A percentile compares a stretch with the other conserved stretches of the same genome.
These are phyloP conservation scores for Chondrosia reniformis DNA, from an alignment of 37 sponge, comb jelly and placozoan species.

Conservation along the genomic window DNA sequence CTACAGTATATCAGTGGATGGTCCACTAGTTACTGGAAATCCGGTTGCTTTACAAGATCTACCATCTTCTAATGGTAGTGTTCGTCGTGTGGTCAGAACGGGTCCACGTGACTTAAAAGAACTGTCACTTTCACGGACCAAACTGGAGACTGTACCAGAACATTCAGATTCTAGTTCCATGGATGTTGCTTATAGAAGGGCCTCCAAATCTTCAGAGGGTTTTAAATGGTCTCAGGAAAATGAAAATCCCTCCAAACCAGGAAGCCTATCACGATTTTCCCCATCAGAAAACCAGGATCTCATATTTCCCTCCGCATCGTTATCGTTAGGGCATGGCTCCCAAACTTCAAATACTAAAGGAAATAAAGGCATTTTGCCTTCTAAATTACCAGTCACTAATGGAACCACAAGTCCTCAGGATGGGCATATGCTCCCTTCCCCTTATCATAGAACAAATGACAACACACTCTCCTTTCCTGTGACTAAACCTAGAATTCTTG, in stretches of 20 bases:
- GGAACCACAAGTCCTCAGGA: too few relatives aligned
- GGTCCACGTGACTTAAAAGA: conserved; percentile 20
- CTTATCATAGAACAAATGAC: too few relatives aligned
- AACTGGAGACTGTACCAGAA: conserved; percentile 10
- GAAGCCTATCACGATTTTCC: neutral
- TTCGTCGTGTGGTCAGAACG: neutral
- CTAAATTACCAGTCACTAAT: too few relatives aligned
- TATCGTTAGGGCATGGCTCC: neutral
- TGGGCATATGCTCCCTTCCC: too few relatives aligned
- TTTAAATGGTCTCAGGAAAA: conserved; percentile 13
- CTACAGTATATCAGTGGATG: conserved; percentile 26
- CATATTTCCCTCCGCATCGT: conserved; percentile 12
- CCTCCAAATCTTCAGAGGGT: conserved; percentile 3
- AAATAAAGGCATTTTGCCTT: too few relatives aligned
- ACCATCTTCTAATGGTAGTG: neutral
- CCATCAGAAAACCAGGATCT: neutral
- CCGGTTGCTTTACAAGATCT: neutral
- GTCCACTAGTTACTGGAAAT: neutral
- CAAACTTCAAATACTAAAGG: too few relatives aligned
- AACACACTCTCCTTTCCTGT: neutral
- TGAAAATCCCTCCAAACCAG: neutral
- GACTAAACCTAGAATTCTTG: neutral
- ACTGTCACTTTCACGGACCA: neutral
- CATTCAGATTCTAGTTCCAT: neutral
- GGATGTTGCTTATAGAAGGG: neutral